These are phyloP conservation scores for Phalera bucephala DNA, from an alignment of 2,888 invertebrate species.

Conservation along the genomic window DNA sequence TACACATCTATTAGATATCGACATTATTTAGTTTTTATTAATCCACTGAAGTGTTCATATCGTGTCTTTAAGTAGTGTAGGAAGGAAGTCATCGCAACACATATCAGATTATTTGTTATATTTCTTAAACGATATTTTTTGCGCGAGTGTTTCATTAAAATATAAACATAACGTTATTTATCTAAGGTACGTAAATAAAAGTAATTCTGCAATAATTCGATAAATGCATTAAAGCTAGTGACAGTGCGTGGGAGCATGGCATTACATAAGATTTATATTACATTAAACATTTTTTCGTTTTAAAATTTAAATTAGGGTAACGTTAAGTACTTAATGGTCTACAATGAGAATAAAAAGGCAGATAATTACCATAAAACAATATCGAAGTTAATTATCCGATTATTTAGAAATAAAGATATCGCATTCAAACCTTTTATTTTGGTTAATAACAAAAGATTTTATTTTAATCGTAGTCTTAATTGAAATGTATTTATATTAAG, in stretches of 20 bases:
- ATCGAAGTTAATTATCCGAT: too few relatives aligned
- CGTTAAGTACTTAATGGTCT: slow-evolving; percentile 13
- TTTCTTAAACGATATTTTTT: slow-evolving; percentile 5
- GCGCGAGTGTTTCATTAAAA: slow-evolving; percentile 14
- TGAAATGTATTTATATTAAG: too few relatives aligned
- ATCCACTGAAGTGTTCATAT: slow-evolving; percentile 41
- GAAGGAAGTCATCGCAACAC: slow-evolving; percentile 13
- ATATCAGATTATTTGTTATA: neutral
- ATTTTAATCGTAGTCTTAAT: too few relatives aligned
- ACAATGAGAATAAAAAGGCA: slow-evolving; percentile 9
- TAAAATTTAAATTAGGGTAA: slow-evolving; percentile 16
- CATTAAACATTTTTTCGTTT: slow-evolving; percentile 11
- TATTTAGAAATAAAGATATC: neutral
- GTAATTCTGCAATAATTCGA: slow-evolving; percentile 16
- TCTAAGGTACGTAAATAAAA: slow-evolving; percentile 24
- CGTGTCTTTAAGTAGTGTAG: slow-evolving; percentile 34
- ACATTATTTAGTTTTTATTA: slow-evolving; percentile 53
- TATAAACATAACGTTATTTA: slow-evolving; percentile 4
- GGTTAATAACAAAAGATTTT: too few relatives aligned
- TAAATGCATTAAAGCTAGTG: slow-evolving; percentile 7
- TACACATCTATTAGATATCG: slow-evolving; percentile 39
- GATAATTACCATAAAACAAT: slow-evolving; percentile 14
- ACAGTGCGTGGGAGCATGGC: slow-evolving; percentile 11
- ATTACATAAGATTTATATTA: slow-evolving; percentile 10
- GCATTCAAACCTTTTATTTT: neutral